Percentiles rank a stretch among this genome's conserved stretches.
Conservation (phyloP, 2,888 invertebrate genomes). For the Andrena trimmerana region DNA sequence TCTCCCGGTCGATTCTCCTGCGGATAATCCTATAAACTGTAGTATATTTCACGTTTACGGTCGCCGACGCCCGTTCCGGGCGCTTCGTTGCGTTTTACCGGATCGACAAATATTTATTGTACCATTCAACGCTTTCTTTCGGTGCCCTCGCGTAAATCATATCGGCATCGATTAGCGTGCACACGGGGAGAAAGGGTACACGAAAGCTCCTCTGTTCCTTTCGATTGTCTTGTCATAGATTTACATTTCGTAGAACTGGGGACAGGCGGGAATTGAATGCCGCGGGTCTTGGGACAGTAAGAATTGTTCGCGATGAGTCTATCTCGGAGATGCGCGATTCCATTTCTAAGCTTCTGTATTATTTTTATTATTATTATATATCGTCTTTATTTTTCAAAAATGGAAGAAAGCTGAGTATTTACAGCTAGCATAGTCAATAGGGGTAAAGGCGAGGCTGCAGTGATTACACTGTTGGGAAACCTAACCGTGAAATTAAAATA, state of each 20-base stretch:
- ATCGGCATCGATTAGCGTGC: slow-evolving; percentile 43
- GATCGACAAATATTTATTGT: slow-evolving; percentile 58
- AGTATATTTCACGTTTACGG: slow-evolving; percentile 65
- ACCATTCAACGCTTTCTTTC: slow-evolving; percentile 47
- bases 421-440: too few relatives aligned
- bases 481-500: too few relatives aligned
- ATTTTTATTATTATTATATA: too few relatives aligned
- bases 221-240: not conserved
- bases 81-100: slow-evolving; percentile 56
- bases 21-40: slow-evolving; percentile 72
- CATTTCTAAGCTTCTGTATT: too few relatives aligned
- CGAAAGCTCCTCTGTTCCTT: not conserved
- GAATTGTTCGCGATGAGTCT: too few relatives aligned
- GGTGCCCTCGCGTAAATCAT: slow-evolving; percentile 42
- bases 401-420: too few relatives aligned
- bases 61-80: slow-evolving; percentile 45
- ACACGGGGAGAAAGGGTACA: not conserved
- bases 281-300: too few relatives aligned
- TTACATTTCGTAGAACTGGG: not conserved
- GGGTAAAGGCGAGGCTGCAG: too few relatives aligned
- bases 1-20: slow-evolving; percentile 49
- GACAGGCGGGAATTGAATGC: not conserved
- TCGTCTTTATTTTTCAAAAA: too few relatives aligned
- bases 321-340: too few relatives aligned
- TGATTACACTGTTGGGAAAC: too few relatives aligned